Evolutionary conservation across 2,113 vertebrate species (phyloP), one percentile per base, ranked within the genome.

Genomic region (Eretmochelys imbricata): DNA sequence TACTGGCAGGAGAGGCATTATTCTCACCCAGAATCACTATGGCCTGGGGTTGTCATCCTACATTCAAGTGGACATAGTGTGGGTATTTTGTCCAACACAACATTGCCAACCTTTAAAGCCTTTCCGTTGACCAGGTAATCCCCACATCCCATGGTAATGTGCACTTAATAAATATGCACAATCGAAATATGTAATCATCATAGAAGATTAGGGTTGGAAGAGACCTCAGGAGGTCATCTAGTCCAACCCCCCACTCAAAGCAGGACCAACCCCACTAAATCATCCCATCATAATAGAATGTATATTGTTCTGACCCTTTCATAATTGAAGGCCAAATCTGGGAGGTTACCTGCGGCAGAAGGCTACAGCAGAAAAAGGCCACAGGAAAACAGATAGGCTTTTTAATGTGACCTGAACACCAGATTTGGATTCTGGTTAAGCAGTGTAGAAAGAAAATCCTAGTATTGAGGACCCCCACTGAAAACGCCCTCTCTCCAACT

Each of bases 71-170:
- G 6, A 3, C 81, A 88, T 92, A 62, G 69, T 83, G 29, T 31
- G 80, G 31, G 4, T 55, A 24, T 88, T 94, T 92, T 82, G 24
- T 90, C 93, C 80, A 62, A 29, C 51, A 79, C 48, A 80, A 50
- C 12, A 96, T 65, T 35, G 42, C n/a, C 54, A 54, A 38, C 89
- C 42, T 78, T 46, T 48, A 78, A 48, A 22, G 78, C 89, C 11
- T 1, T 92, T 86, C 46, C 16, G 20, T 57, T 84, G 25, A 57
- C 54, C 20, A 91, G 50, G 38, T 25, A 78, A 22, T 27, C 6
- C 90, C 72, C 48, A 29, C 9, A 8, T 88, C 1, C 1, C 2
- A 54, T 86, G 2, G 1, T 17, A 0, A 0, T 6, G 49, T 78
- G 49, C 7, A 6, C 20, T 0, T 91, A 55, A 31, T 1, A 31